Percentiles rank a stretch among this genome's conserved stretches.
Conservation (phyloP, 2,888 invertebrate species). For the Ichneumon xanthorius region DNA sequence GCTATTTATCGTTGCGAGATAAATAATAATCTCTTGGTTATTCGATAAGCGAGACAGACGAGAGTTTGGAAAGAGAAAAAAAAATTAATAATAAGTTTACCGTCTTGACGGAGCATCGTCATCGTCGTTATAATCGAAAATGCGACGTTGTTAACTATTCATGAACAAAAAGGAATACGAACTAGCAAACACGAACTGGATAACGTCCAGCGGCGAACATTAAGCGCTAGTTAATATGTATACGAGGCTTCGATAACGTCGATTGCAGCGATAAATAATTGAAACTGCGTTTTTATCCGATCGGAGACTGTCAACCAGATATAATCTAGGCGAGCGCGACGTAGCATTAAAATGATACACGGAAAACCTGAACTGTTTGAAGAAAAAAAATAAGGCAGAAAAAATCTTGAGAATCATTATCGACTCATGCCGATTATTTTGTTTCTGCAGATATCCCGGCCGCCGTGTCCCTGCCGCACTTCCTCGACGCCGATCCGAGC, state of each 20-base stretch:
- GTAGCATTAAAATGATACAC: background rate
- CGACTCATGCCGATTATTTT: background rate
- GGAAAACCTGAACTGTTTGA: background rate
- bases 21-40: background rate
- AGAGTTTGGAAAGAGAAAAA: background rate
- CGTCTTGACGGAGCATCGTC: conserved; percentile 16
- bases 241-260: conserved; percentile 18
- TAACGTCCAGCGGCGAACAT: background rate
- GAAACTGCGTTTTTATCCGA: conserved; percentile 4
- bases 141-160: conserved; percentile 27
- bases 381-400: background rate
- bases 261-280: conserved; percentile 39
- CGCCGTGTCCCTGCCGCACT: conserved; percentile 84
- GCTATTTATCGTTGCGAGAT: no score
- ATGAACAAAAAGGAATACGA: conserved; percentile 4
- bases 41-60: background rate
- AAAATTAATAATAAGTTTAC: background rate
- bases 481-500: conserved; percentile 82
- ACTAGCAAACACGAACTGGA: background rate
- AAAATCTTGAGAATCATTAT: background rate
- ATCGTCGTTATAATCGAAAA: conserved; percentile 25
- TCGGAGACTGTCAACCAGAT: conserved; percentile 22
- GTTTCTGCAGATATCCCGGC: conserved; percentile 82
- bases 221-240: conserved; percentile 32
- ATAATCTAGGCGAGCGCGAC: conserved; percentile 8